Evolutionary conservation across 1,140 invertebrate genomes (phyloP).

Genomic region (Papilio glaucus): DNA sequence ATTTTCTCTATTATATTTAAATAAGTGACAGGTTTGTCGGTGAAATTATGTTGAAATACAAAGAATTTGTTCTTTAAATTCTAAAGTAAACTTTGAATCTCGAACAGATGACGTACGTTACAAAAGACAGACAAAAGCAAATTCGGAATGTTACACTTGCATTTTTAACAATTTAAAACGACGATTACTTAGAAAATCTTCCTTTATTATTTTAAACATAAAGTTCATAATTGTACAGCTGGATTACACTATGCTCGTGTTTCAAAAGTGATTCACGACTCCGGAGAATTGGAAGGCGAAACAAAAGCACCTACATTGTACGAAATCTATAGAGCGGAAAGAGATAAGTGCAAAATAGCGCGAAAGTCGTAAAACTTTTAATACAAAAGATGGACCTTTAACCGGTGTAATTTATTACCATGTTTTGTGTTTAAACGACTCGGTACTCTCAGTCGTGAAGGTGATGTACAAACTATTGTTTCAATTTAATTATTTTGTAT

Average conservation of each 20-base stretch:
- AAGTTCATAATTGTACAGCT: constrained; percentile 10
- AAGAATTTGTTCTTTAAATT: neutral
- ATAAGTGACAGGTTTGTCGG: too few species aligned
- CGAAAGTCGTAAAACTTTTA: constrained; percentile 39
- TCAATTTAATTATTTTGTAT: neutral
- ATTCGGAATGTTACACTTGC: constrained; percentile 35
- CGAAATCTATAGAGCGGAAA: constrained; percentile 37
- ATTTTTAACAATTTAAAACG: constrained; percentile 21
- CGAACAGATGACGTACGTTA: constrained; percentile 3
- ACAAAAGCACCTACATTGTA: constrained; percentile 38
- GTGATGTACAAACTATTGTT: constrained; percentile 12
- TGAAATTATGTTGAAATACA: too few species aligned
- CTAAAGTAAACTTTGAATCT: neutral
- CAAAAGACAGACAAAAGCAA: constrained; percentile 34
- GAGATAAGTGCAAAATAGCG: constrained; percentile 38
- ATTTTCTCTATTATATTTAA: too few species aligned
- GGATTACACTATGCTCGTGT: neutral
- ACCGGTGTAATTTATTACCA: constrained; percentile 33
- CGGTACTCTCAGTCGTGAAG: neutral
- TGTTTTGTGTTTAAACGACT: constrained; percentile 25
- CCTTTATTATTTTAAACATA: constrained; percentile 12
- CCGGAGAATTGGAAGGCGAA: constrained; percentile 34
- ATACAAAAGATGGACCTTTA: constrained; percentile 39
- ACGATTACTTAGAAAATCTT: neutral
- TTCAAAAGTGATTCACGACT: constrained; percentile 37